A percentile compares a stretch with the other conserved stretches of the same genome.
These are phyloP conservation scores for Eulimnadia texana DNA, from an alignment of 1,140 invertebrate genomes.

Conservation along the genomic window DNA sequence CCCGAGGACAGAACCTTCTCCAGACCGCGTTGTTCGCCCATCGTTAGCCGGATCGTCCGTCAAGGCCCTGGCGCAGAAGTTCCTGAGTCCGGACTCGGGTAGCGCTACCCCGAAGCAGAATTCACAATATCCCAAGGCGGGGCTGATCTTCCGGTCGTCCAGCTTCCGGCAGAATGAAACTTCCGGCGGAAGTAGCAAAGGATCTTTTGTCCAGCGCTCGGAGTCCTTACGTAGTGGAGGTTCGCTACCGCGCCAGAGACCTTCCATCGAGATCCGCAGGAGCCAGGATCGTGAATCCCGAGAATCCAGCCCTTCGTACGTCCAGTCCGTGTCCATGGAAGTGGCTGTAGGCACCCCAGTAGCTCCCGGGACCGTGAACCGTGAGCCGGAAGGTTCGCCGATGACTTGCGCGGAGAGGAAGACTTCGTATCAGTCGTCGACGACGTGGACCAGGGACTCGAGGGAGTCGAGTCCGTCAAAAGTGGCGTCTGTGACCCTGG, in stretches of 20 bases:
- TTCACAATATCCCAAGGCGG: slow-evolving; percentile 43
- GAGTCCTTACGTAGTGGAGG: slow-evolving; percentile 8
- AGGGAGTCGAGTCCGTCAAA: not conserved
- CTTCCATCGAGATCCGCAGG: not conserved
- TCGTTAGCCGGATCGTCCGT: slow-evolving; percentile 39
- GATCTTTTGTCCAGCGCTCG: slow-evolving; percentile 6
- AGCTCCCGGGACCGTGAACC: too few species aligned
- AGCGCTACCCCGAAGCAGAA: slow-evolving; percentile 10
- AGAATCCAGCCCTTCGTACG: slow-evolving; percentile 9
- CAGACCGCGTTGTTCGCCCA: not conserved
- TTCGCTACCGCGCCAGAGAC: not conserved
- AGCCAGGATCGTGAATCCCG: slow-evolving; percentile 5
- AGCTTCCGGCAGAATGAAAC: slow-evolving; percentile 35
- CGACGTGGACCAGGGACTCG: not conserved
- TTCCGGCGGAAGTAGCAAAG: not conserved
- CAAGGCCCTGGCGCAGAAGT: slow-evolving; percentile 54
- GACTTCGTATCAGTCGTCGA: not conserved
- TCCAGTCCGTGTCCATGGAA: slow-evolving; percentile 20
- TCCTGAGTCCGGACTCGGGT: slow-evolving; percentile 42
- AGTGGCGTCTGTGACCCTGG: not conserved
- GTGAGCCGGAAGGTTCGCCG: not conserved
- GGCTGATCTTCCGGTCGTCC: slow-evolving; percentile 44
- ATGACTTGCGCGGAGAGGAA: not conserved
- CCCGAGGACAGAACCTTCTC: slow-evolving; percentile 1
- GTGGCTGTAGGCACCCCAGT: slow-evolving; percentile 14